Base-by-base conservation (phyloP, 2,797 vertebrate species). In the Selene dorsalis region DNA sequence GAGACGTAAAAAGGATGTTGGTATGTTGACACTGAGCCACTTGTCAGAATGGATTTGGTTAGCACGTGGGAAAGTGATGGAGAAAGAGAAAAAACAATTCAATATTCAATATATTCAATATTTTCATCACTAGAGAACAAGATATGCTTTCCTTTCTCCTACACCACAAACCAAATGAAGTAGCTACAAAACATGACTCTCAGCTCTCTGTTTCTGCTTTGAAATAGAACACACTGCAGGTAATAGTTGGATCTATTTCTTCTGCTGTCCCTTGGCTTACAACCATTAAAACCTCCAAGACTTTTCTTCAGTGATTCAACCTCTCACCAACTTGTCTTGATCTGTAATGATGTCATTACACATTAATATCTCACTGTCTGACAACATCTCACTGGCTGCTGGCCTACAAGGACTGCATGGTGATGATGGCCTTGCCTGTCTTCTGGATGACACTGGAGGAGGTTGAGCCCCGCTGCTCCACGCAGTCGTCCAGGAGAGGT, bases 391-490 rank as follows among this genome's bases (percentile, higher is more conserved):
- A 4, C 38, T 39, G 20, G 56, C 69, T 28, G 53, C 45, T 35
- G 32, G 30, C 70, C 91, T 92, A 94, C 22, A 86, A 90, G 43
- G 89, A 88, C 83, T 93, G 87, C 77, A 93, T 68, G 12, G 88
- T 81, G 78, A 93, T 62, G 62, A 90, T 28, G 62, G 91, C 83
- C 62, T 94, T 88, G 11, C 76, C 69, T 1, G 55, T 69, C 68
- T 90, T 91, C 70, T 69, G 80, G 69, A 53, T 30, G 61, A 76
- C 7, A 11, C 62, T 4, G 26, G 86, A 57, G 66, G 86, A 61
- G 32, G 32, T 8, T 0, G 87, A 75, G 71, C 61, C 66, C 0
- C 38, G 55, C 55, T 76, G 80, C 39, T 73, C 77, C 2, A 30
- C 18, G 3, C 81, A 78, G 71, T 85, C 79, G 0, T 83, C 87